phyloP scores from a whole-genome alignment of 2,113 vertebrate genomes.

The Noturus placidus region DNA sequence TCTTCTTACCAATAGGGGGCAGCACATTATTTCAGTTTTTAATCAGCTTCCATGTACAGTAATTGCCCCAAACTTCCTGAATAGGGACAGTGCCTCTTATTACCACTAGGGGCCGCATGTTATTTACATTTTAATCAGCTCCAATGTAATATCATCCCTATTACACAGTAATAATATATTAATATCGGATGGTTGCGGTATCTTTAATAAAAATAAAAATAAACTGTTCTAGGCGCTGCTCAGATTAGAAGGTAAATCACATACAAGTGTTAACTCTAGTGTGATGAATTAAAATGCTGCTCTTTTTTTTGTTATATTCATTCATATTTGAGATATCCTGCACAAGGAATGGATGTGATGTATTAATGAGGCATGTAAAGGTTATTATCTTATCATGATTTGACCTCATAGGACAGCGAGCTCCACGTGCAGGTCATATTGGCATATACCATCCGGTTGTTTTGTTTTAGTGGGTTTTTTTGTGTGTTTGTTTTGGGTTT shows the following conservation, averaged over 20 bases:
- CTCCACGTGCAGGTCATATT: neutral
- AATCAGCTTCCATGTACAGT: too few relatives aligned
- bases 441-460: neutral
- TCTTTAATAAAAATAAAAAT: too few relatives aligned
- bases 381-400: neutral
- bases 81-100: neutral
- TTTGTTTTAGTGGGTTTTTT: neutral
- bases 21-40: too few relatives aligned
- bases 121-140: neutral
- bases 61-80: too few relatives aligned
- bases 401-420: neutral
- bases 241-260: neutral
- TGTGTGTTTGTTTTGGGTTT: neutral
- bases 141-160: neutral
- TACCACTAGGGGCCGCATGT: conserved; percentile 5
- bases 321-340: neutral
- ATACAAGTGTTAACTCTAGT: neutral
- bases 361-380: neutral
- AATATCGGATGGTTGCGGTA: neutral
- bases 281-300: neutral
- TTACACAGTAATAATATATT: neutral
- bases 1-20: too few relatives aligned
- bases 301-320: neutral
- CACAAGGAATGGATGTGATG: neutral
- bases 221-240: neutral